Base-by-base conservation (phyloP, 1,140 invertebrate species). In the Meloidogyne exigua region DNA sequence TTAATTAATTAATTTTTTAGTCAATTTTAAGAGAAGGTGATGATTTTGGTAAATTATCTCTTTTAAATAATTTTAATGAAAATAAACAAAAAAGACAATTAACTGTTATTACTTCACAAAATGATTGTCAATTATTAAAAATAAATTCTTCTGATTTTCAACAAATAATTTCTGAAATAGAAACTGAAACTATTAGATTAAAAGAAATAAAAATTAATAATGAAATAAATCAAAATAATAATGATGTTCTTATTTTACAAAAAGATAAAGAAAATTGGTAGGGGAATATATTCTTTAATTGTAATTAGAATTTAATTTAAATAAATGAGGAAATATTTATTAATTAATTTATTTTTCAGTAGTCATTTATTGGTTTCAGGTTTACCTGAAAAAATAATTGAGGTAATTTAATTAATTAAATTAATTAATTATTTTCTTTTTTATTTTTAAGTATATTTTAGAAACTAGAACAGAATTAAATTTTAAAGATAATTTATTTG, bases 301-400 rank as follows among this genome's bases (percentile, higher is more conserved):
- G n/a, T n/a, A n/a, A n/a, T n/a, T n/a, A n/a, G n/a, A n/a, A n/a
- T n/a, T n/a, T n/a, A n/a, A n/a, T n/a, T n/a, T n/a, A n/a, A n/a
- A n/a, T n/a, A n/a, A n/a, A n/a, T n/a, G n/a, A n/a, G n/a, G n/a
- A n/a, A n/a, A n/a, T 12, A 42, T 42, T 23, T 13, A 67, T 36
- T 76, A 11, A 36, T 21, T 44, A 42, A 64, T 36, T 42, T 49
- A 15, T 23, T 5, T 26, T 62, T 28, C 2, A n/a, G 21, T 18
- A 4, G 64, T 88, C 94, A 94, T 88, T 93, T 92, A 82, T 93
- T 94, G 44, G 93, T 94, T 92, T 92, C 93, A 74, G 93, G 93
- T 44, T 93, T 92, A 63, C 92, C 93, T n/a, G 36, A 62, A 62
- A 65, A 73, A 26, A 73, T 73, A 25, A n/a, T 73, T 23, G 72